Percentiles rank a stretch among this genome's conserved stretches.
These are phyloP conservation scores for Sula dactylatra DNA, from an alignment of 2,113 vertebrate genomes.

Conservation along the genomic window DNA sequence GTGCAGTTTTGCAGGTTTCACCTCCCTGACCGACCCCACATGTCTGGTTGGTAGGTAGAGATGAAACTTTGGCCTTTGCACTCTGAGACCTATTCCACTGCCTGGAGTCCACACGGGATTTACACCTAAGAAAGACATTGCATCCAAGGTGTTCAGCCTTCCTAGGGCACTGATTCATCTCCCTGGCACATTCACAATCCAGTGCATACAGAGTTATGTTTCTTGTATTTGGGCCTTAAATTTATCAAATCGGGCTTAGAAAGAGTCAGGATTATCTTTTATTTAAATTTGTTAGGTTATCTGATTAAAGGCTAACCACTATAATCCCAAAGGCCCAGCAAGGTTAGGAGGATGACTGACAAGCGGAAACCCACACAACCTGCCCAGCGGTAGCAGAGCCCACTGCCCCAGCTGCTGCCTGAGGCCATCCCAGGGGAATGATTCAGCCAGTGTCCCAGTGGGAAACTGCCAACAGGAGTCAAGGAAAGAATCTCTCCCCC, in stretches of 20 bases:
- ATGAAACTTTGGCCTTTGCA: background rate
- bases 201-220: fast-evolving
- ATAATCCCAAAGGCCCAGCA: background rate
- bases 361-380: background rate
- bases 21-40: background rate
- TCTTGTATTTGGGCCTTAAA: background rate
- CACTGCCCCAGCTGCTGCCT: background rate
- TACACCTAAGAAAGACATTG: background rate
- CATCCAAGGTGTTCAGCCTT: background rate
- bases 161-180: too few relatives aligned
- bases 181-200: background rate
- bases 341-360: background rate
- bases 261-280: background rate
- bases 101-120: background rate
- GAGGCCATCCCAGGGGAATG: background rate
- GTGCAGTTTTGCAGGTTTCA: background rate
- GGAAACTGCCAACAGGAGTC: background rate
- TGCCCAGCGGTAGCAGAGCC: background rate
- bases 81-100: background rate
- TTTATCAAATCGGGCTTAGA: background rate
- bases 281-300: background rate
- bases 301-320: background rate
- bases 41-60: background rate
- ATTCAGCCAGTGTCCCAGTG: background rate
- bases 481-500: background rate